Evolutionary conservation across 1,140 invertebrate species (phyloP), one percentile per base, ranked within the genome.

Genomic region (Proales similis): DNA sequence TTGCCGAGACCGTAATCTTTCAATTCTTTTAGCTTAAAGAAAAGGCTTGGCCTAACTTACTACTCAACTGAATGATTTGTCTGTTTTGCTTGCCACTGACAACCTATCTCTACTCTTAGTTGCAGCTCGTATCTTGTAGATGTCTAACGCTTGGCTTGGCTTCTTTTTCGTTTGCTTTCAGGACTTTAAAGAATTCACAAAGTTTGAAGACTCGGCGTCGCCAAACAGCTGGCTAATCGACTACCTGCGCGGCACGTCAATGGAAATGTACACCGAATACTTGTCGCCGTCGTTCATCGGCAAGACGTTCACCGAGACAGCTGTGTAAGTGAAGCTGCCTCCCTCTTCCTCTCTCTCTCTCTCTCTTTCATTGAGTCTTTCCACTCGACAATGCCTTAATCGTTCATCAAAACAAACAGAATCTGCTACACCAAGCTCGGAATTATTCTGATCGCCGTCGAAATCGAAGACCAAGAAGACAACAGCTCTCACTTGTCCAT

Each of bases 151-250:
- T n/a, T n/a, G n/a, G n/a, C n/a, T n/a, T n/a, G n/a, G n/a, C n/a
- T n/a, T n/a, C n/a, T n/a, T n/a, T n/a, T n/a, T n/a, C n/a, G n/a
- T n/a, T n/a, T n/a, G n/a, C n/a, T n/a, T n/a, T n/a, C n/a, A n/a
- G n/a, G n/a, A n/a, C n/a, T n/a, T n/a, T n/a, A n/a, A n/a, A n/a
- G n/a, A n/a, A n/a, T n/a, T n/a, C n/a, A n/a, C n/a, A n/a, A n/a
- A n/a, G n/a, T n/a, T n/a, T n/a, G n/a, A 79, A n/a, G n/a, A n/a
- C n/a, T n/a, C n/a, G n/a, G n/a, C n/a, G n/a, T n/a, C n/a, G n/a
- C n/a, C n/a, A n/a, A n/a, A n/a, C n/a, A n/a, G n/a, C n/a, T 99
- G 95, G 95, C 91, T 97, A 83, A 96, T 97, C 81, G 93, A 99
- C 84, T 99, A 99, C 82, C 86, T 98, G 74, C 88, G 96, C 80